Conservation (phyloP, 2,797 vertebrate genomes). For the Todus mexicanus region DNA sequence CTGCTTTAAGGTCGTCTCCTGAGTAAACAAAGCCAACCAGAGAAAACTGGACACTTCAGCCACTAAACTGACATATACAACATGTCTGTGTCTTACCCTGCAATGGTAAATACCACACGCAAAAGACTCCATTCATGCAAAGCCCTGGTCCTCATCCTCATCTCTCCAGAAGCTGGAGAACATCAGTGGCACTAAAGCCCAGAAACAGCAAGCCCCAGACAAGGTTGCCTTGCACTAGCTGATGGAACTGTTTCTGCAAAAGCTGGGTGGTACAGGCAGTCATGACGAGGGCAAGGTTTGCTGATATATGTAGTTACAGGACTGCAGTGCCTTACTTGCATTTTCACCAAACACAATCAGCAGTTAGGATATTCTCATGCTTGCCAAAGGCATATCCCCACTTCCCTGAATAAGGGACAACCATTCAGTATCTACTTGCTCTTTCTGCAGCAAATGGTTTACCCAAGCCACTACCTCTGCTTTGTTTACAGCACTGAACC, state of each 20-base stretch:
- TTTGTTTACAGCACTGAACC: background rate
- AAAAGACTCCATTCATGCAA: background rate
- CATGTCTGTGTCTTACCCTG: background rate
- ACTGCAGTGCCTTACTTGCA: background rate
- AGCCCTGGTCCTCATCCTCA: background rate
- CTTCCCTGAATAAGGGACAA: background rate
- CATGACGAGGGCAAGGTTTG: background rate
- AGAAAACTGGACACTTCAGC: background rate
- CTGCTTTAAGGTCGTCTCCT: constrained; percentile 16
- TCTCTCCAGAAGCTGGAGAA: background rate
- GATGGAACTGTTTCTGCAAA: background rate
- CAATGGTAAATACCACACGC: background rate
- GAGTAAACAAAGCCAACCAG: constrained; percentile 28
- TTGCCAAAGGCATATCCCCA: background rate
- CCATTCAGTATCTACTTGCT: fast-evolving
- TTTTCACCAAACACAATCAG: background rate
- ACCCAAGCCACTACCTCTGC: background rate
- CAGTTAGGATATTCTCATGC: background rate
- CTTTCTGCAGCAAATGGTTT: background rate
- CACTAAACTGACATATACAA: background rate
- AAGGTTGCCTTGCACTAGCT: background rate
- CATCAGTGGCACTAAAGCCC: background rate
- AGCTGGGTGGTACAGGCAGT: background rate
- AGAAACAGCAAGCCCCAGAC: background rate
- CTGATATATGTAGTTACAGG: background rate